Base-by-base conservation (phyloP, 2,113 vertebrate genomes). In the Edolisoma coerulescens region DNA sequence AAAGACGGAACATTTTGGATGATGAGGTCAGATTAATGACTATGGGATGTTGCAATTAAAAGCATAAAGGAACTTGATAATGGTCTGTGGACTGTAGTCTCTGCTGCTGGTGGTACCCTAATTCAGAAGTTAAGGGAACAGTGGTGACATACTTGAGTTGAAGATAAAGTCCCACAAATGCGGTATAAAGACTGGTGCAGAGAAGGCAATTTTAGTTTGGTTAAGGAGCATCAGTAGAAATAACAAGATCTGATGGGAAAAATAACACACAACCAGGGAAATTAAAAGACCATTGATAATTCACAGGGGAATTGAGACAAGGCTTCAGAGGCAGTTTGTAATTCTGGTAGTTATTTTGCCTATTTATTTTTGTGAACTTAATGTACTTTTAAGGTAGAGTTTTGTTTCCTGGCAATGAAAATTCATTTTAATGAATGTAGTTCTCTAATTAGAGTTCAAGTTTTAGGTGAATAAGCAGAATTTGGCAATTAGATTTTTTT, bases 101-200 rank as follows among this genome's bases (percentile, higher is more conserved):
- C 14, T 90, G 65, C 21, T 82, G 21, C 15, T 56, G 49, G 23
- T 49, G 35, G 7, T 52, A 47, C 33, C 20, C 9, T 79, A 61
- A 74, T 53, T 53, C 54, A 74, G 41, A 91, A 77, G 13, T 68
- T 69, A 61, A 10, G 27, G 37, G 41, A 73, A 32, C 4, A 10
- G 6, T 60, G 37, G 13, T 14, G 19, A 27, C 30, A 6, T 33
- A 24, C 4, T 6, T 20, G 23, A 82, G 10, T 16, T 82, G 63
- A 45, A 47, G 45, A 37, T 32, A 30, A 3, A 86, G 49, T 39
- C 32, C 13, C 44, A 68, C 49, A 68, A 45, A 37, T 63, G 27
- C 0, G 0, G 4, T 50, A 14, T 68, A 59, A 85, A 44, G 24
- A 68, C 13, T 11, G 39, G 42, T 37, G n/a, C 11, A 64, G 21